Conservation (phyloP, 2,888 invertebrate species). For the Rotaria sp. region DNA sequence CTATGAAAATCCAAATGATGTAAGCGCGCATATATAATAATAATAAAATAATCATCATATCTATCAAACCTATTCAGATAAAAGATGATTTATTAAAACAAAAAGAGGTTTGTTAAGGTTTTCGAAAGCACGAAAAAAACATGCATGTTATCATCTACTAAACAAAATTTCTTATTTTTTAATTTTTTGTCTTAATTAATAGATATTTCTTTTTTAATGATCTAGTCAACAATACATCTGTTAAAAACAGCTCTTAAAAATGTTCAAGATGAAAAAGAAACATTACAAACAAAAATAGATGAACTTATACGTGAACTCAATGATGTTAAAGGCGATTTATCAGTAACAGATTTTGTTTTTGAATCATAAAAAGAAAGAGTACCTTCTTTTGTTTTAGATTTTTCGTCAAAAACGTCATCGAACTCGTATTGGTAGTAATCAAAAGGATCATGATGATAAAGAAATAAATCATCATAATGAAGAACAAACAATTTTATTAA, state of each 20-base stretch:
- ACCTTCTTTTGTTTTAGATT: neutral
- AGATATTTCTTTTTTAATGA: neutral
- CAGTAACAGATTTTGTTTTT: neutral
- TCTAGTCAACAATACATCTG: neutral
- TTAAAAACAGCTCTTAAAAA: neutral
- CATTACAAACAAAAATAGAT: neutral
- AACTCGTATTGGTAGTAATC: neutral
- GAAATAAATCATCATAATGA: neutral
- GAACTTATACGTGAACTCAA: neutral
- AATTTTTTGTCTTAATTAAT: neutral
- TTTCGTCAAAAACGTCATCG: constrained; percentile 24
- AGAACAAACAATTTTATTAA: neutral
- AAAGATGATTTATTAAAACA: neutral
- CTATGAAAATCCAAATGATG: constrained; percentile 18
- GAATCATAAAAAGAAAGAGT: neutral
- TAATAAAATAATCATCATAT: neutral
- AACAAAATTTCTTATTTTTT: neutral
- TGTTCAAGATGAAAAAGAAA: constrained; percentile 28
- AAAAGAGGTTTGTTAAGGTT: neutral
- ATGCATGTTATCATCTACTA: neutral
- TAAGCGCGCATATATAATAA: neutral
- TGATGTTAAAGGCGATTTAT: neutral
- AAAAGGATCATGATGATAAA: neutral
- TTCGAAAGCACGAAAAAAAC: neutral
- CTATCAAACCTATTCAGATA: neutral